Evolutionary conservation across 2,797 vertebrate genomes (phyloP).

Genomic region (Etheostoma nigrum): DNA sequence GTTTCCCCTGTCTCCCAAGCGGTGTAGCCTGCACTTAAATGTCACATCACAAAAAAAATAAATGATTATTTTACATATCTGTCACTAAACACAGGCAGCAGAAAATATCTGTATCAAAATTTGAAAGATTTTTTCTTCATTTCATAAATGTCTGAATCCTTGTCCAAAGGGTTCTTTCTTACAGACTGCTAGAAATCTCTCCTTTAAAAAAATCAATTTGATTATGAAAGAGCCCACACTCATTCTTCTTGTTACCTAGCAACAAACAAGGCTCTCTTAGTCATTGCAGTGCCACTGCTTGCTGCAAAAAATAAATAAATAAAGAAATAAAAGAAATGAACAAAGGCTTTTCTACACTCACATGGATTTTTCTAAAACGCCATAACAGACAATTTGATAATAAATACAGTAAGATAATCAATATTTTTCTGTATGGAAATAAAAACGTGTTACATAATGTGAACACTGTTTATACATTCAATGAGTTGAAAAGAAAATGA

Average conservation of each 20-base stretch:
- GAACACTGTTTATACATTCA: neutral
- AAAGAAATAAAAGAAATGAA: constrained; percentile 63
- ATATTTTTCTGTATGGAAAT: neutral
- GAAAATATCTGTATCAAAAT: constrained; percentile 37
- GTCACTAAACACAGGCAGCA: constrained; percentile 14
- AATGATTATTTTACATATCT: neutral
- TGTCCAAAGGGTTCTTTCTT: constrained; percentile 60
- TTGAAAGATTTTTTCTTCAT: constrained; percentile 32
- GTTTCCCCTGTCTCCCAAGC: constrained; percentile 31
- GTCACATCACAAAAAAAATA: neutral
- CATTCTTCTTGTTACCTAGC: constrained; percentile 90
- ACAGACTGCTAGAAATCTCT: constrained; percentile 72
- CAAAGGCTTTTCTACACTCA: constrained; percentile 68
- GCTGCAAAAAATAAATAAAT: constrained; percentile 62
- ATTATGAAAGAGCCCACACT: constrained; percentile 86
- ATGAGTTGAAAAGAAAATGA: neutral
- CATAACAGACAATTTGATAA: constrained; percentile 18
- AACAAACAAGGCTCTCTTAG: constrained; percentile 87
- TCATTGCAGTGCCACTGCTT: constrained; percentile 82
- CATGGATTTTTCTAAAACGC: constrained; percentile 36
- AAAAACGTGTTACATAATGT: constrained; percentile 1
- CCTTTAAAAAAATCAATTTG: constrained; percentile 79
- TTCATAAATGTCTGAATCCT: constrained; percentile 61
- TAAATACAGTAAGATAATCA: constrained; percentile 5
- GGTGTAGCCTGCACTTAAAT: constrained; percentile 12